Evolutionary conservation across 2,113 vertebrate species (phyloP), one percentile per base, ranked within the genome.

Genomic region (Atractosteus spatula): DNA sequence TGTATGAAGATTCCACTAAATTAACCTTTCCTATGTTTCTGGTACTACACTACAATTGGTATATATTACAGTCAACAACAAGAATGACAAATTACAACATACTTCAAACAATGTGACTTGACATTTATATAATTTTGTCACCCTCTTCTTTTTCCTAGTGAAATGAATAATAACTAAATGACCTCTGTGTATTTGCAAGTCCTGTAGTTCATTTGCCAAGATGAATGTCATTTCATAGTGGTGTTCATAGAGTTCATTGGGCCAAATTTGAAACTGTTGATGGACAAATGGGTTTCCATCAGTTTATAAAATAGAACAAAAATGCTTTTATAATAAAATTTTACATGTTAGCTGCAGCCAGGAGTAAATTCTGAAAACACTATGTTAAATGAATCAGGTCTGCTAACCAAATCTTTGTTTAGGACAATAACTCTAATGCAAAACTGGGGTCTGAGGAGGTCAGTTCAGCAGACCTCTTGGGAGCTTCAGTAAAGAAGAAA

Each of bases 381-480:
- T 91, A 88, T 91, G 89, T 81, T 86, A 92, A 93, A 93, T 92
- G 91, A 94, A 90, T 85, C 82, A 83, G 82, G 78, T 86, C 79
- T 91, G 85, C 88, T 94, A 92, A 93, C 90, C 78, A 85, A 92
- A 92, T 93, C 90, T 93, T 88, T 83, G 85, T 85, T 87, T 81
- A 85, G 92, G 91, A 93, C 89, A 93, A 92, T 94, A 93, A 90
- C 85, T 92, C 85, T 91, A 91, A 93, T 92, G 89, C 83, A 88
- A 84, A 84, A 86, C 81, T 79, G 75, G 85, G 90, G 90, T 91
- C 90, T 83, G 82, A 82, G 79, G 85, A 89, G 92, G 91, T 94
- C 88, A 70, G 76, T 6, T 76, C 77, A 77, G 72, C 86, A 83
- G 86, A 89, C 80, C 81, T 78, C 88, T 88, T 85, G 70, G 72